Evolutionary conservation across 2,113 vertebrate species (phyloP), one percentile per base, ranked within the genome.

Genomic region (Plecturocebus donacophilus): DNA sequence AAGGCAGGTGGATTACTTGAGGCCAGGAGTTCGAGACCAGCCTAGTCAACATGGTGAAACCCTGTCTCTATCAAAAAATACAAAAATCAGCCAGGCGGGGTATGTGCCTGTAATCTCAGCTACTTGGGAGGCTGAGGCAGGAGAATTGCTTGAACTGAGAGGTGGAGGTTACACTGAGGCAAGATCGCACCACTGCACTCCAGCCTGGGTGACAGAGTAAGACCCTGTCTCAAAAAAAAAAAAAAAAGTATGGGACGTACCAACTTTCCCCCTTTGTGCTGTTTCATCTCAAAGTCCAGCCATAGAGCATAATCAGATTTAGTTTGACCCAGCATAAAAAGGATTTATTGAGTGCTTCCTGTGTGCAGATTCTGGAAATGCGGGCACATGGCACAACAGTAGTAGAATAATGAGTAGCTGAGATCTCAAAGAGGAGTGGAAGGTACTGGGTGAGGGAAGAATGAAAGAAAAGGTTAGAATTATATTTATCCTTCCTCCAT

Each of bases 261-360:
- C 90, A 54, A 58, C 38, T 0, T 85, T 66, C 47, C 38, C 68
- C 8, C 42, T 87, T 61, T 49, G 35, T 80, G 87, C 54, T 64
- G 30, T 70, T 94, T 83, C 87, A 58, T 94, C 70, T 97, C 70
- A 56, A 92, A 76, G 23, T 68, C 90, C 83, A 88, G 49, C 47
- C 21, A 71, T 79, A 58, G 7, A 87, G 49, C 14, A 35, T 35
- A 20, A 64, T 19, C 58, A 76, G 71, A 86, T 91, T 86, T 83
- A 96, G 35, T 90, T 27, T 79, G 93, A 93, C 68, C 94, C 73
- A 32, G 76, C 16, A 25, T 82, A 61, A 83, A 94, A 89, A 94
- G 52, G 73, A 89, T 35, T 84, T 92, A 81, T 38, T 2, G 20
- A 91, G 42, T 92, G 90, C 54, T 38, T 90, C 73, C 52, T 58